These are phyloP conservation scores for Clarias gariepinus DNA, from an alignment of 2,113 vertebrate species.

Conservation along the genomic window DNA sequence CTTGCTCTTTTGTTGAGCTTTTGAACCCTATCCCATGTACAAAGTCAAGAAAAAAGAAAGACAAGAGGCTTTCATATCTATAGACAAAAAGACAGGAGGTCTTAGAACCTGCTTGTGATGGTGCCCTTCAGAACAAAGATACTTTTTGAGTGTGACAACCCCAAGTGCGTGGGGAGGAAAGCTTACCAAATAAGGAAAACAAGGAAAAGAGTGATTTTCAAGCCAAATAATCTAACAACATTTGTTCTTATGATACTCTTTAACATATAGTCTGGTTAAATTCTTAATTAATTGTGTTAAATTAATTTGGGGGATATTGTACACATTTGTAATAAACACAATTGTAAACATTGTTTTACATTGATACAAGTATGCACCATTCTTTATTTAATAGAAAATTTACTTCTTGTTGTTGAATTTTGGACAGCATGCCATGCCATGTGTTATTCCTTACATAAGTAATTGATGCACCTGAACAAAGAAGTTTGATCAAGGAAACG, in stretches of 20 bases:
- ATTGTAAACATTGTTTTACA: background rate
- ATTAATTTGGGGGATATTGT: background rate
- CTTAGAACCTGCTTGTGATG: constrained; percentile 32
- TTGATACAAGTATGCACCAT: background rate
- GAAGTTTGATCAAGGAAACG: background rate
- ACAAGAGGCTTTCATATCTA: constrained; percentile 35
- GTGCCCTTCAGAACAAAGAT: constrained; percentile 26
- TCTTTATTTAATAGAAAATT: background rate
- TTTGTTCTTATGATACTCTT: background rate
- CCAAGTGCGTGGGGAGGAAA: background rate
- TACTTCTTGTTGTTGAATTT: background rate
- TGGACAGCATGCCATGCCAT: background rate
- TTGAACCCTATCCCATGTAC: constrained; percentile 33
- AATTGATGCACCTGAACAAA: background rate
- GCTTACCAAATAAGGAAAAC: background rate
- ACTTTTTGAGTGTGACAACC: background rate
- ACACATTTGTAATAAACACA: background rate
- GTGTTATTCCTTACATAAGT: background rate
- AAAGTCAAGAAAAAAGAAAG: constrained; percentile 42
- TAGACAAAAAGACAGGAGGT: constrained; percentile 40
- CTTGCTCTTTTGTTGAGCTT: constrained; percentile 45
- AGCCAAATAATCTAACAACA: no score
- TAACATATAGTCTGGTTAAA: background rate
- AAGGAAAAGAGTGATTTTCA: background rate
- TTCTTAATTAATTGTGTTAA: background rate